Percentiles rank a stretch among this genome's conserved stretches.
Evolutionary conservation across 2,797 vertebrate genomes (phyloP).

Genomic region (Neosilurus hyrtlii): DNA sequence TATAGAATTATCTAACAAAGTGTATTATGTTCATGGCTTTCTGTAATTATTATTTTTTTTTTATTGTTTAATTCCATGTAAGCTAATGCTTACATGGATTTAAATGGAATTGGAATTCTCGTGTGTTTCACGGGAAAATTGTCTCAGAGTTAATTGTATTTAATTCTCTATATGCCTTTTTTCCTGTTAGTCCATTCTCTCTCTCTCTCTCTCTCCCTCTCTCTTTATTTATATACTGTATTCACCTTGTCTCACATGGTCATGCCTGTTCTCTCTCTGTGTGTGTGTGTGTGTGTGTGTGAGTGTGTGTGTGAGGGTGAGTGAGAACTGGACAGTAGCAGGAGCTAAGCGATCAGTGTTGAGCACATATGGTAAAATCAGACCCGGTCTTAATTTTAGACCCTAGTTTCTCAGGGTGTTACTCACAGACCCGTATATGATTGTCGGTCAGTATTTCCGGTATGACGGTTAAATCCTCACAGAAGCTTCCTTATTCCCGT

Average conservation of each 20-base stretch:
- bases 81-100: slow-evolving; percentile 25
- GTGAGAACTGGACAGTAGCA: neutral
- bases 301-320: neutral
- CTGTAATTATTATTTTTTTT: slow-evolving; percentile 36
- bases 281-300: neutral
- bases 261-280: no score
- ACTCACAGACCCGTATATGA: neutral
- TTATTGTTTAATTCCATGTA: neutral
- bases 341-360: neutral
- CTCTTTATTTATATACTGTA: neutral
- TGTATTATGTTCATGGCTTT: slow-evolving; percentile 17
- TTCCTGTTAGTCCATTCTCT: slow-evolving; percentile 3
- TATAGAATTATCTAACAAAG: neutral
- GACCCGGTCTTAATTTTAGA: neutral
- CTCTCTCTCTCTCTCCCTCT: neutral
- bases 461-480: neutral
- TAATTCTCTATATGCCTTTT: slow-evolving; percentile 28
- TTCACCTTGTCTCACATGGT: neutral
- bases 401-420: slow-evolving; percentile 23
- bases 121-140: slow-evolving; percentile 12
- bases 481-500: neutral
- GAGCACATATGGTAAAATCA: neutral
- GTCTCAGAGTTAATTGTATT: slow-evolving; percentile 4
- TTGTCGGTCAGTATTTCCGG: slow-evolving; percentile 3
- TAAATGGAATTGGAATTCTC: no score